These are phyloP conservation scores for Nematopogon swammerdamellus DNA, from an alignment of 2,888 invertebrate genomes.

Conservation along the genomic window DNA sequence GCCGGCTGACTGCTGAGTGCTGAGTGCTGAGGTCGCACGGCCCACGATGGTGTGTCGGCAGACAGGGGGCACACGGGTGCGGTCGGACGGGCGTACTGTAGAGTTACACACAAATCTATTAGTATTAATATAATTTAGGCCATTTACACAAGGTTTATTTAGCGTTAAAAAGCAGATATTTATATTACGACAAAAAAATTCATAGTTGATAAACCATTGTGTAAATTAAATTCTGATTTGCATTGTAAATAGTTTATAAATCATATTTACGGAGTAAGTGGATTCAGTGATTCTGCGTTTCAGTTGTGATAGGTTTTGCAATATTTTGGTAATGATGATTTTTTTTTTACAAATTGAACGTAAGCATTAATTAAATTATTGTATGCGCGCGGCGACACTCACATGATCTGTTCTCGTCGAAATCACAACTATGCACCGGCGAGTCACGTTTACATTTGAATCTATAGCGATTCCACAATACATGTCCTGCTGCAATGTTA, in stretches of 20 bases:
- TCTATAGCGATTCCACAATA: too few species aligned
- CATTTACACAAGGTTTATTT: slow-evolving; percentile 47
- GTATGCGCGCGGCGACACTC: not conserved
- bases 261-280: not conserved
- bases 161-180: slow-evolving; percentile 36
- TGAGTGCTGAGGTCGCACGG: too few species aligned
- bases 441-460: too few species aligned
- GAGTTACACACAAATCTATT: slow-evolving; percentile 12
- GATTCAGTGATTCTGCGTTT: not conserved
- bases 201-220: slow-evolving; percentile 46
- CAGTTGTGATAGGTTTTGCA: slow-evolving; percentile 43
- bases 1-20: too few species aligned
- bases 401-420: too few species aligned
- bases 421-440: too few species aligned
- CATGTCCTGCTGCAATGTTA: too few species aligned
- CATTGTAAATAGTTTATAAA: slow-evolving; percentile 47
- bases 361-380: not conserved
- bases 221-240: slow-evolving; percentile 37
- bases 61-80: too few species aligned
- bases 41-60: too few species aligned
- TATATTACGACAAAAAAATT: slow-evolving; percentile 25
- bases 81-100: not conserved
- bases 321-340: slow-evolving; percentile 25
- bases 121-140: slow-evolving; percentile 39
- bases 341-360: slow-evolving; percentile 13